phyloP scores from a whole-genome alignment of 2,797 vertebrate genomes.

The Heterohyrax brucei region DNA sequence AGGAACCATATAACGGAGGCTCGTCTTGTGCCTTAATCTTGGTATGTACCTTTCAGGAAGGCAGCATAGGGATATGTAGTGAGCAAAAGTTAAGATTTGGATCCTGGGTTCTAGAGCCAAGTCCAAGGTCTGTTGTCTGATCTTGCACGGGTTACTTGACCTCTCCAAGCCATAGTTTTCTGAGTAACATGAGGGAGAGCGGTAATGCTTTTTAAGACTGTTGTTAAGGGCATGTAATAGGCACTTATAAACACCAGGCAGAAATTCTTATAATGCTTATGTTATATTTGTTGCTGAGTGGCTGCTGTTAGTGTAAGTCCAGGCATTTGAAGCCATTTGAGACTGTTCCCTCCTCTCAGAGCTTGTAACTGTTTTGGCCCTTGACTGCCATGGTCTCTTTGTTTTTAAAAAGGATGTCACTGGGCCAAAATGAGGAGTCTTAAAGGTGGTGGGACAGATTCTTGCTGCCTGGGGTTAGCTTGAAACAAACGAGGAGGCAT shows the following conservation, averaged over 20 bases:
- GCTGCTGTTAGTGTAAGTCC: background rate
- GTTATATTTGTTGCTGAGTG: background rate
- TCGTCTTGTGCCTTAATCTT: background rate
- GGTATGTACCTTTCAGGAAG: background rate
- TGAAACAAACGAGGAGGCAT: background rate
- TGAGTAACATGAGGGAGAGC: background rate
- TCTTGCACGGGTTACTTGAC: background rate
- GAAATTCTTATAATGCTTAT: background rate
- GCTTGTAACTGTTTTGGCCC: background rate
- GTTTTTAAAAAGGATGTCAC: conserved; percentile 1
- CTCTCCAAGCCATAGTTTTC: conserved; percentile 26
- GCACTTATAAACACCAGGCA: background rate
- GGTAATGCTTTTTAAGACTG: background rate
- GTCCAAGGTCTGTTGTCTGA: background rate
- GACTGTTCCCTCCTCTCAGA: background rate
- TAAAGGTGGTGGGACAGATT: background rate
- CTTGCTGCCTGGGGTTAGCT: background rate
- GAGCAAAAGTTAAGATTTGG: background rate
- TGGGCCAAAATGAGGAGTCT: background rate
- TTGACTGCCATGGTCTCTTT: background rate
- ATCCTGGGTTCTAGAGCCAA: background rate
- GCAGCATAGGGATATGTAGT: background rate
- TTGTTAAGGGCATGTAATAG: background rate
- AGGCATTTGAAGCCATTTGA: background rate
- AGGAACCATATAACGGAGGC: background rate